Base-by-base conservation (phyloP, 2,113 vertebrate genomes). In the Fulmarus glacialis region DNA sequence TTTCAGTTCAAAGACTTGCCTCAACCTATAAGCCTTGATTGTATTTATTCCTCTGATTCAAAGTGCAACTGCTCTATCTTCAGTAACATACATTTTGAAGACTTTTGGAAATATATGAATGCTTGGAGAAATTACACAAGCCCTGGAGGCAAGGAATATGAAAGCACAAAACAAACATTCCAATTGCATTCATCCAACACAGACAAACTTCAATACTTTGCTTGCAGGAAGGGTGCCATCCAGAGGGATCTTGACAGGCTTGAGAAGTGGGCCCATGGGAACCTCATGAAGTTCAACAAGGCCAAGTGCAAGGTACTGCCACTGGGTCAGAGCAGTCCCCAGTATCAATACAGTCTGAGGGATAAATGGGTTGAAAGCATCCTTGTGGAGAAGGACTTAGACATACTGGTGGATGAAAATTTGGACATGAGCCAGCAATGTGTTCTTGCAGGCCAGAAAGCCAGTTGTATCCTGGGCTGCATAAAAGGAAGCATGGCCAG, bases 401-500 rank as follows among this genome's bases (percentile, higher is more conserved):
- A 18, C 4, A 3, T 68, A 43, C 10, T 14, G 22, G 4, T 48
- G 10, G 12, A 29, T 20, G 29, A n/a, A 72, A 89, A n/a, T 0
- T 12, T 47, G 12, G 34, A 47, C 23, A 23, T 38, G 15, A 43
- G 32, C 10, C 2, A 1, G 6, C n/a, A 67, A 40, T 8, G 15
- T 48, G 15, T 2, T 2, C 24, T 42, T 77, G 30, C 9, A 50
- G 19, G 2, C 30, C 23, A 13, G 24, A 67, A 87, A 47, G 30
- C 8, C n/a, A n/a, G n/a, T n/a, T n/a, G n/a, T n/a, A 22, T 47
- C 15, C 27, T 40, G 52, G 19, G 12, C 18, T 77, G 15, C 36
- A 42, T 20, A 15, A 50, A 59, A 68, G 3, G 43, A 43, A 38
- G 21, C 0, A 0, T 29, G 14, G 40, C 14, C n/a, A 66, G n/a